Percentiles rank a stretch among this genome's conserved stretches.
These are phyloP conservation scores for Epicampocera succincta DNA, from an alignment of 2,888 invertebrate genomes.

Conservation along the genomic window DNA sequence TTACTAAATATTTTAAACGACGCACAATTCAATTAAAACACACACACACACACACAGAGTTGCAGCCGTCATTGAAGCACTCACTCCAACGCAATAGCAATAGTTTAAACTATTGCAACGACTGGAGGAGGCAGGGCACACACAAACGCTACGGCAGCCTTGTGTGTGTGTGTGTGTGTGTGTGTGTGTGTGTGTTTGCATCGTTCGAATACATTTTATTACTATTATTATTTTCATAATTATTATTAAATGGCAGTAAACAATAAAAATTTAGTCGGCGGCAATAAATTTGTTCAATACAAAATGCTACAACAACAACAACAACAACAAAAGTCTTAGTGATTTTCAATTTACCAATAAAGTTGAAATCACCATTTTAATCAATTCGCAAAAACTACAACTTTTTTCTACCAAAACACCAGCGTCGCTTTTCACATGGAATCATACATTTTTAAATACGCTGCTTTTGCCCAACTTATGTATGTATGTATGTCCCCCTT, in stretches of 20 bases:
- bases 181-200: background rate
- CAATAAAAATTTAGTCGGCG: slow-evolving; percentile 65
- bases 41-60: background rate
- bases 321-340: slow-evolving; percentile 38
- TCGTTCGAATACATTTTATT: slow-evolving; percentile 27
- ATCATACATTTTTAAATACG: background rate
- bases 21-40: slow-evolving; percentile 6
- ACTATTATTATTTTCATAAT: slow-evolving; percentile 32
- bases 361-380: slow-evolving; percentile 80
- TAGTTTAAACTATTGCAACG: background rate
- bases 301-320: slow-evolving; percentile 21
- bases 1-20: slow-evolving; percentile 37
- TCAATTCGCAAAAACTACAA: slow-evolving; percentile 77
- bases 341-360: slow-evolving; percentile 80
- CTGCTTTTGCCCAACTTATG: too few species aligned
- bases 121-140: background rate
- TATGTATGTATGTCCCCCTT: too few species aligned
- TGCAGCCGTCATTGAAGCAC: too few species aligned
- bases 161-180: too few species aligned
- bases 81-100: background rate
- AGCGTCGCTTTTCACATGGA: slow-evolving; percentile 25
- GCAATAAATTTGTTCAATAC: slow-evolving; percentile 38
- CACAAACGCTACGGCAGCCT: too few species aligned
- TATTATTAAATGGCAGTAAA: slow-evolving; percentile 65
- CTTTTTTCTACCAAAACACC: slow-evolving; percentile 49